These are phyloP conservation scores for Sarotherodon lohbergeri DNA, from an alignment of 2,113 vertebrate genomes.

Conservation along the genomic window DNA sequence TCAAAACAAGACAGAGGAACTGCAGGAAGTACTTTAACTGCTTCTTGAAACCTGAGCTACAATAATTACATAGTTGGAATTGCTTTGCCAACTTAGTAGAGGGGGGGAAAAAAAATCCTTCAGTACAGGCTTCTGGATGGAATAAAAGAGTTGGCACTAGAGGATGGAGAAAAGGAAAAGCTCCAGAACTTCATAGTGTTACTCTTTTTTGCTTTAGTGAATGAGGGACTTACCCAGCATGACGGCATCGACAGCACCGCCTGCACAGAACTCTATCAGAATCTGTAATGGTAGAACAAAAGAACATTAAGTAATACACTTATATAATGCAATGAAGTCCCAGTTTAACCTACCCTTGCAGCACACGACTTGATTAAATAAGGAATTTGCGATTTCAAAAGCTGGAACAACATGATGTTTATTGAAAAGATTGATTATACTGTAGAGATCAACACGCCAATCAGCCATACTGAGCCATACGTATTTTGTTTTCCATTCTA, in stretches of 20 bases:
- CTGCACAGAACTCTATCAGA: conserved; percentile 97
- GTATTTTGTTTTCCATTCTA: neutral
- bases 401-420: neutral
- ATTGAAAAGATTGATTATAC: neutral
- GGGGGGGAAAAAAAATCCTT: neutral
- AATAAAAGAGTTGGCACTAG: conserved; percentile 44
- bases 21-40: conserved; percentile 41
- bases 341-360: neutral
- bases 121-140: conserved; percentile 25
- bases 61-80: conserved; percentile 62
- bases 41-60: conserved; percentile 58
- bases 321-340: neutral
- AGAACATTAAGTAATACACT: neutral
- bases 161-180: conserved; percentile 22
- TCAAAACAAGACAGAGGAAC: conserved; percentile 29
- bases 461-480: neutral
- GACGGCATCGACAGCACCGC: conserved; percentile 96
- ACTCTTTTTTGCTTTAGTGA: conserved; percentile 17
- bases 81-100: conserved; percentile 6
- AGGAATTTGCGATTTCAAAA: neutral
- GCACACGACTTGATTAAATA: neutral
- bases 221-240: conserved; percentile 87
- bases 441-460: neutral
- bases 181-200: neutral
- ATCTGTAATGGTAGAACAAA: conserved; percentile 76